Evolutionary conservation across 1,140 invertebrate genomes (phyloP).

Genomic region (Drosophila eugracilis): DNA sequence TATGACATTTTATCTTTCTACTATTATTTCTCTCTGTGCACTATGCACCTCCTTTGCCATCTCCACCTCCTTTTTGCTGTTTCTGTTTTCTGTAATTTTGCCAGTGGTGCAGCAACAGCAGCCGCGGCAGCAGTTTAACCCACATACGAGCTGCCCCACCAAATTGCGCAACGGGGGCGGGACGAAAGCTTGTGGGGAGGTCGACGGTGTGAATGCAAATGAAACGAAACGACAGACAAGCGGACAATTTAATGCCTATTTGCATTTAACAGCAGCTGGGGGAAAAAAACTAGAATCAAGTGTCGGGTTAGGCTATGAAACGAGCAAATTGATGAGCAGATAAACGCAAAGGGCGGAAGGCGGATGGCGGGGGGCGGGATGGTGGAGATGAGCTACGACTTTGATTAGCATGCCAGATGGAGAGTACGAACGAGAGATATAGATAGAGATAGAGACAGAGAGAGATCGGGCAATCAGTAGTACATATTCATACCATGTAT

Average conservation of each 20-base stretch:
- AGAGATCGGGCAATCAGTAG: constrained; percentile 25
- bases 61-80: constrained; percentile 2
- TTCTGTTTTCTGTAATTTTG: constrained; percentile 37
- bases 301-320: constrained; percentile 62
- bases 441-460: background rate
- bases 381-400: constrained; percentile 43
- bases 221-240: constrained; percentile 76
- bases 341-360: constrained; percentile 23
- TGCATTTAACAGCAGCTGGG: constrained; percentile 70
- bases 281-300: constrained; percentile 70
- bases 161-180: constrained; percentile 63
- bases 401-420: constrained; percentile 58
- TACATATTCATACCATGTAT: constrained; percentile 32
- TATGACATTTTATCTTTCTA: too few species aligned
- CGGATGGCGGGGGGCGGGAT: background rate
- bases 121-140: constrained; percentile 65
- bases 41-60: constrained; percentile 23
- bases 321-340: constrained; percentile 64
- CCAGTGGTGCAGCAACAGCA: constrained; percentile 53
- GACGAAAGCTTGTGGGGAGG: background rate
- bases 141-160: constrained; percentile 48
- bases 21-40: constrained; percentile 14
- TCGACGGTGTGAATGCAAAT: constrained; percentile 60
- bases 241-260: constrained; percentile 78
- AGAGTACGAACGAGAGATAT: background rate